A percentile compares a stretch with the other conserved stretches of the same genome.
These are phyloP conservation scores for Drosophila subobscura DNA, from an alignment of 1,140 invertebrate species.

Conservation along the genomic window DNA sequence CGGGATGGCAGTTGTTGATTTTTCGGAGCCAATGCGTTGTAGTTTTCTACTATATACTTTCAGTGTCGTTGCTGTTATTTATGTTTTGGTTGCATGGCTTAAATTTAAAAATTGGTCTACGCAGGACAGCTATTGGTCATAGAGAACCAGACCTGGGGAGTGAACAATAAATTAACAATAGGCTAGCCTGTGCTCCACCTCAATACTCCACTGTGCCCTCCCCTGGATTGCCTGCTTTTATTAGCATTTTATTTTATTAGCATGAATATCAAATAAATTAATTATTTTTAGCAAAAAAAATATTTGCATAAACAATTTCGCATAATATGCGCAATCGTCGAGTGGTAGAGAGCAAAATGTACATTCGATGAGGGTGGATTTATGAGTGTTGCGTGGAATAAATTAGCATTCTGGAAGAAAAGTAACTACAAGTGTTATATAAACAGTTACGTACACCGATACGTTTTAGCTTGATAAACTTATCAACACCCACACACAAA, in stretches of 20 bases:
- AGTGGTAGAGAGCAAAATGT: constrained; percentile 42
- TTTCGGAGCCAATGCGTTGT: constrained; percentile 77
- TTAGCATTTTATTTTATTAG: constrained; percentile 82
- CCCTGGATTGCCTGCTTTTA: constrained; percentile 56
- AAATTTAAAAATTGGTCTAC: constrained; percentile 76
- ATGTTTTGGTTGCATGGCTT: constrained; percentile 42
- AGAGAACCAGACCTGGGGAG: constrained; percentile 15
- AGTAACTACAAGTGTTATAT: too few relatives aligned
- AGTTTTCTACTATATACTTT: constrained; percentile 64
- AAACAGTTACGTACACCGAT: too few relatives aligned
- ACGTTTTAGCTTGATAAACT: too few relatives aligned
- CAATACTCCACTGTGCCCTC: background rate
- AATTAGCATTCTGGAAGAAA: too few relatives aligned
- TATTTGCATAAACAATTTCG: constrained; percentile 82
- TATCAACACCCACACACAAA: too few relatives aligned
- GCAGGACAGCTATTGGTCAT: constrained; percentile 30
- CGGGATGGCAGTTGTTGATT: constrained; percentile 76
- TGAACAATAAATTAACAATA: constrained; percentile 75
- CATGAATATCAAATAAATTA: constrained; percentile 81
- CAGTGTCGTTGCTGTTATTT: constrained; percentile 24
- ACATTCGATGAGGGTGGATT: constrained; percentile 3
- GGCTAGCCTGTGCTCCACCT: constrained; percentile 32
- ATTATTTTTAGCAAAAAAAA: constrained; percentile 70
- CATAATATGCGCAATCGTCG: constrained; percentile 75
- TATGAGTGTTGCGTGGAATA: constrained; percentile 20